Evolutionary conservation across 1,140 invertebrate species (phyloP).

Genomic region (Zaprionus inermis): DNA sequence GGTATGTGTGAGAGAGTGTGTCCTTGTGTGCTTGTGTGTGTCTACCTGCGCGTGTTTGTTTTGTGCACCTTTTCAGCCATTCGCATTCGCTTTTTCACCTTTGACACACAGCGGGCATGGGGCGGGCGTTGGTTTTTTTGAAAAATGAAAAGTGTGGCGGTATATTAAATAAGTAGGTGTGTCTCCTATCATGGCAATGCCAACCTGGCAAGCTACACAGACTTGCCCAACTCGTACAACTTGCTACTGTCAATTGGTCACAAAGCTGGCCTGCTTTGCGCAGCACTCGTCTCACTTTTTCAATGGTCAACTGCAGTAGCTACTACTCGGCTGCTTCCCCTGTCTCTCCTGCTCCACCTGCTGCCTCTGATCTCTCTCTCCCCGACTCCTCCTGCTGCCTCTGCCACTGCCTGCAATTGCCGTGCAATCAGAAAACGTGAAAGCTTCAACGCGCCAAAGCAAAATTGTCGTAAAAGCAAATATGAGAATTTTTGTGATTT

Average conservation of each 20-base stretch:
- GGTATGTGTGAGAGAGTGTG: constrained; percentile 29
- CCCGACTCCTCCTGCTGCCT: neutral
- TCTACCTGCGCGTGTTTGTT: constrained; percentile 61
- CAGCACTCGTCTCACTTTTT: neutral
- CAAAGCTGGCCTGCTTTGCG: neutral
- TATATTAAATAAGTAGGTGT: constrained; percentile 81
- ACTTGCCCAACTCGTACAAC: constrained; percentile 1
- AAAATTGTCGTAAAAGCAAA: constrained; percentile 68
- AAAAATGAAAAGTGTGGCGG: constrained; percentile 76
- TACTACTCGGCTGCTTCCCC: neutral
- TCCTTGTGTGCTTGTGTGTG: constrained; percentile 51
- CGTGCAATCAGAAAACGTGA: constrained; percentile 59
- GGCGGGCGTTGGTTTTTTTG: constrained; percentile 27
- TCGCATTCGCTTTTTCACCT: constrained; percentile 69
- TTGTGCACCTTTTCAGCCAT: constrained; percentile 48
- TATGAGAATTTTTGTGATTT: constrained; percentile 70
- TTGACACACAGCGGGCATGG: constrained; percentile 50
- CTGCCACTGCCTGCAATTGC: constrained; percentile 31
- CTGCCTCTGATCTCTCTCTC: no score
- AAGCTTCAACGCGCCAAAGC: constrained; percentile 52
- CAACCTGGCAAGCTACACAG: constrained; percentile 5
- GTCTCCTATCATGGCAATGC: constrained; percentile 49
- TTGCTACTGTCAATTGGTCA: constrained; percentile 11
- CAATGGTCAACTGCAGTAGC: neutral
- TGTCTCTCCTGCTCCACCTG: no score